phyloP scores from a whole-genome alignment of 1,140 invertebrate species.

The Lepidurus couesii region DNA sequence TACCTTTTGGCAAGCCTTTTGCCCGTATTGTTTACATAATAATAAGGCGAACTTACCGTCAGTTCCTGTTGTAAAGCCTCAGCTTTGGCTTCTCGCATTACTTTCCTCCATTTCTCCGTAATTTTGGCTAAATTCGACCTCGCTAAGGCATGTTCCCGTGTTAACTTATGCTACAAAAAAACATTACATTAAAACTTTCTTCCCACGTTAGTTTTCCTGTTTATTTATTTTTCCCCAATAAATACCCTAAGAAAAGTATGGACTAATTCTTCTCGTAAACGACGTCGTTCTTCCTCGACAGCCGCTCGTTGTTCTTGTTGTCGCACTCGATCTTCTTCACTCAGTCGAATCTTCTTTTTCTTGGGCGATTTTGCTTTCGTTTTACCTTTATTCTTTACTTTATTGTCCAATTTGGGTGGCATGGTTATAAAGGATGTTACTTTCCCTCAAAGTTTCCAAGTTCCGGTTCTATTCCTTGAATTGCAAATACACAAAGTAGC shows the following conservation, averaged over 20 bases:
- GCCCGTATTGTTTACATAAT: background rate
- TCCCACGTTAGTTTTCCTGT: background rate
- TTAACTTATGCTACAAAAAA: conserved; percentile 31
- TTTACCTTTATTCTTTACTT: conserved; percentile 24
- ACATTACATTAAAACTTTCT: background rate
- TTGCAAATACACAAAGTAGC: too few relatives aligned
- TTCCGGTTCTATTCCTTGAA: too few relatives aligned
- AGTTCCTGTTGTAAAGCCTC: conserved; percentile 25
- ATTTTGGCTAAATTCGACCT: conserved; percentile 23
- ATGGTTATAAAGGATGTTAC: background rate
- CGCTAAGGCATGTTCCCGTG: conserved; percentile 16
- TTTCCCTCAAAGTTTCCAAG: too few relatives aligned
- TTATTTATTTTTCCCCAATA: background rate
- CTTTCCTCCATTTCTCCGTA: conserved; percentile 30
- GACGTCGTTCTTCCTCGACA: conserved; percentile 32
- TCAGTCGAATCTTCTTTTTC: conserved; percentile 27
- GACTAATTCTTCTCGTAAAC: conserved; percentile 31
- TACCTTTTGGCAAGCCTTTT: too few relatives aligned
- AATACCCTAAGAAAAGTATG: conserved; percentile 32
- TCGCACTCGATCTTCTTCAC: conserved; percentile 29
- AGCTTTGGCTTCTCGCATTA: conserved; percentile 26
- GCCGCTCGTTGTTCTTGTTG: conserved; percentile 34
- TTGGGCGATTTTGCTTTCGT: conserved; percentile 15
- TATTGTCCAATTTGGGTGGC: conserved; percentile 6
- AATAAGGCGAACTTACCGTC: background rate